These are phyloP conservation scores for Bibio marci DNA, from an alignment of 2,888 invertebrate genomes.

Conservation along the genomic window DNA sequence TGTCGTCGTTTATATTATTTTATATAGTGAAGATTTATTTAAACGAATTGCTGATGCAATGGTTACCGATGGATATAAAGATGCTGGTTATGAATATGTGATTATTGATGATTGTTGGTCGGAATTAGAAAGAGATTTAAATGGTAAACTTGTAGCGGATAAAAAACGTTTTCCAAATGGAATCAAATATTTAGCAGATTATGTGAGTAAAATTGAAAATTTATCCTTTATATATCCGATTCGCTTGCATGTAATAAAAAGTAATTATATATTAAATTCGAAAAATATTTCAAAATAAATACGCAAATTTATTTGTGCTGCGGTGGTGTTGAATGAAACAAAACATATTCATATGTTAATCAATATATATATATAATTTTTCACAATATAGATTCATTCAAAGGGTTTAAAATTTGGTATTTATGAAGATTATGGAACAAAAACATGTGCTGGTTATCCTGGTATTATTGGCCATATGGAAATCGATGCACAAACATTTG, in stretches of 20 bases:
- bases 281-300: too few species aligned
- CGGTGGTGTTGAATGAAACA: too few species aligned
- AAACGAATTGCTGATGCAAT: constrained; percentile 41
- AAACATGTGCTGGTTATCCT: constrained; percentile 63
- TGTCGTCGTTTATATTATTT: too few species aligned
- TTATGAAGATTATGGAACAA: constrained; percentile 60
- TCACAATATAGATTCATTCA: constrained; percentile 39
- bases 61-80: constrained; percentile 47
- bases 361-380: too few species aligned
- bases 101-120: constrained; percentile 67
- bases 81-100: constrained; percentile 54
- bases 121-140: constrained; percentile 37
- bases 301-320: too few species aligned
- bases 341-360: too few species aligned
- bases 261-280: too few species aligned
- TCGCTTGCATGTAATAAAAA: background rate
- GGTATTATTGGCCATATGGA: constrained; percentile 47
- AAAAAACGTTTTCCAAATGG: constrained; percentile 52
- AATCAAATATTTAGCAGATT: constrained; percentile 50
- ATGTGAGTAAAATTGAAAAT: constrained; percentile 35
- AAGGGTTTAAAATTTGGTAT: constrained; percentile 60
- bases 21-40: constrained; percentile 41
- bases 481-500: constrained; percentile 54
- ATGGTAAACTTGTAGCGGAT: constrained; percentile 45
- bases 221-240: background rate